Percentiles rank a stretch among this genome's conserved stretches.
Conservation (phyloP, 2,888 invertebrate genomes). For the Epinotia demarniana region DNA sequence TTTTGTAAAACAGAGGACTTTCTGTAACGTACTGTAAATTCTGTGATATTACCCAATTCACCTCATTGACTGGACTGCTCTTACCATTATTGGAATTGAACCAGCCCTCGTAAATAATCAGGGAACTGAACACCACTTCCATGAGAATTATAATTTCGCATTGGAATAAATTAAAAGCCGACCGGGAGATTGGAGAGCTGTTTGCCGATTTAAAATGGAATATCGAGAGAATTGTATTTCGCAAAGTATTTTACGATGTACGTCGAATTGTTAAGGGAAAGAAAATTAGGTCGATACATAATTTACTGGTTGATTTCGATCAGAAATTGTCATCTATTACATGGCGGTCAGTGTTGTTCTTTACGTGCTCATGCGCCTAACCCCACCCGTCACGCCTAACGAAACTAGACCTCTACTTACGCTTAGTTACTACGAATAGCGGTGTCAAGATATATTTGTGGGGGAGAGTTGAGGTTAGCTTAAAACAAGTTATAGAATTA, state of each 20-base stretch:
- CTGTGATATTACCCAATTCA: background rate
- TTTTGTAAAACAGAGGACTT: too few relatives aligned
- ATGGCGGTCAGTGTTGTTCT: too few relatives aligned
- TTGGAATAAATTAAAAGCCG: conserved; percentile 23
- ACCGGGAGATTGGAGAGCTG: conserved; percentile 12
- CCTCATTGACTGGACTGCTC: conserved; percentile 5
- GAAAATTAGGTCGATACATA: background rate
- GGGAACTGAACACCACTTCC: conserved; percentile 26
- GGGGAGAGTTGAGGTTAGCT: too few relatives aligned
- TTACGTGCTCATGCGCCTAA: too few relatives aligned
- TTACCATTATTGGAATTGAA: conserved; percentile 16
- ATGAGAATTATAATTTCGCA: conserved; percentile 30
- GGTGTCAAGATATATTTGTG: too few relatives aligned
- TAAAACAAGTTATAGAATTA: too few relatives aligned
- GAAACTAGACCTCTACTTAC: too few relatives aligned
- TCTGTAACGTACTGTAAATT: too few relatives aligned
- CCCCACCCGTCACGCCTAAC: too few relatives aligned
- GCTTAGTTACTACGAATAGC: too few relatives aligned
- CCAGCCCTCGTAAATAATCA: conserved; percentile 27
- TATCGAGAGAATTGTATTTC: conserved; percentile 16
- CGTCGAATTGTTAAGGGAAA: background rate
- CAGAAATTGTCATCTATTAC: too few relatives aligned
- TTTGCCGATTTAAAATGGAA: conserved; percentile 23
- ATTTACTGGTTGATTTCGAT: too few relatives aligned
- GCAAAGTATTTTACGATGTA: conserved; percentile 26